Evolutionary conservation across 2,888 invertebrate genomes (phyloP), one percentile per base, ranked within the genome.

Genomic region (Danaus chrysippus): DNA sequence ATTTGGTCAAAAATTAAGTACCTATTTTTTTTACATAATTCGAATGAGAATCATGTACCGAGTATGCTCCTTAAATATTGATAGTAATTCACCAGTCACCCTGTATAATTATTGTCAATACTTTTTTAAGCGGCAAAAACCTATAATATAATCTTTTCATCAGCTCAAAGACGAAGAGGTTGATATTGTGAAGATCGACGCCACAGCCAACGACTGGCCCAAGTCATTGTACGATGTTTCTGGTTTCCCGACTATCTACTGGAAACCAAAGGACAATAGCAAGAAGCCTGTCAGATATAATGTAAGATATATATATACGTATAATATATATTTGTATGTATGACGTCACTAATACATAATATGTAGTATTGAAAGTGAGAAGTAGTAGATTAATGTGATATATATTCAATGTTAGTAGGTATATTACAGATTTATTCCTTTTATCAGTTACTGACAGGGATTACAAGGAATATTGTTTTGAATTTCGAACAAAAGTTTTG

Each of bases 231-330:
- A 93, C 85, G 96, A 98, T 77, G 99, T 99, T 10, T 93, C 95
- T 64, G 99, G 99, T 10, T 99, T 99, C 94, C 99, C 99, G 62
- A 99, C 99, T 6, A 92, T 99, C 66, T 99, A 93, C 93, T 99
- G 98, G 98, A 93, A 95, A 67, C 96, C 98, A 11, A 98, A 97
- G 84, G 94, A 96, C 76, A 84, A 90, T 57, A 96, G 96, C 81
- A 87, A 93, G 76, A 93, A 92, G 68, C 98, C 98, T 34, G 93
- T 95, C 65, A 93, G 94, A 86, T 99, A 98, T 84, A 97, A 97
- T 79, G 95, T 95, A 81, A 91, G 92, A 86, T 46, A 8, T 86
- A n/a, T 44, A 34, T n/a, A 11, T 34, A 11, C 11, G 41, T 46
- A 12, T 11, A 41, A 10, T 46, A 13, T 13, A 11, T 44, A 5